phyloP scores from a whole-genome alignment of 2,113 vertebrate genomes.

The Solenodon paradoxus region DNA sequence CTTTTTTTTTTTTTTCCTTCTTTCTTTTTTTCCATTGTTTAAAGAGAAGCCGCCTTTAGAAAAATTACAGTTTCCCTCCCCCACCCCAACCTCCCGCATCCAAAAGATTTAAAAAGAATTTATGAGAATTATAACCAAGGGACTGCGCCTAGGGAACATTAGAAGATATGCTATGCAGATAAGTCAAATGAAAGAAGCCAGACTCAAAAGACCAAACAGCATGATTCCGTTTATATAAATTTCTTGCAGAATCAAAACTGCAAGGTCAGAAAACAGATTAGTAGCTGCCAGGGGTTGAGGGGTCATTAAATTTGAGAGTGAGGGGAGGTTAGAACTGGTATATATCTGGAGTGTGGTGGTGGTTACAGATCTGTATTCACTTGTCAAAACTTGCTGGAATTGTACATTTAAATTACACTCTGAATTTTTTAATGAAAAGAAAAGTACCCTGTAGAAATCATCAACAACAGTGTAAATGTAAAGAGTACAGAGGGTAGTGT shows the following conservation, averaged over 20 bases:
- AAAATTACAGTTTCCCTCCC: not conserved
- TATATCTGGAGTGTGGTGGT: not conserved
- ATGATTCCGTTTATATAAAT: not conserved
- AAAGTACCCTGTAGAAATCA: not conserved
- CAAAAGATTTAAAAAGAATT: not conserved
- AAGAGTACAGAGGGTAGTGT: not conserved
- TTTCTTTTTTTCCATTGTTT: not conserved
- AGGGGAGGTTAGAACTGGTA: not conserved
- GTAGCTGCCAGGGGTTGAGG: not conserved
- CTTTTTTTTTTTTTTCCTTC: not conserved
- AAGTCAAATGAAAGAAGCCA: not conserved
- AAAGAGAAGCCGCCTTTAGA: slow-evolving; percentile 17
- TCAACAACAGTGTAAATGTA: not conserved
- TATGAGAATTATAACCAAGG: slow-evolving; percentile 11
- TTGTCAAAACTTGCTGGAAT: not conserved
- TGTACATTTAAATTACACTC: not conserved
- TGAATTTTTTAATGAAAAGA: not conserved
- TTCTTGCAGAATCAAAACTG: not conserved
- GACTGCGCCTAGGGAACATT: not conserved
- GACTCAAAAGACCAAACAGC: not conserved
- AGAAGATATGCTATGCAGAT: not conserved
- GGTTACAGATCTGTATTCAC: not conserved
- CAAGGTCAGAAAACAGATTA: not conserved
- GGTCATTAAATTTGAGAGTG: not conserved
- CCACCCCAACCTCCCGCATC: too few species aligned